Percentiles rank a stretch among this genome's conserved stretches.
Conservation (phyloP, 2,888 invertebrate species). For the Caradrina clavipalpis region DNA sequence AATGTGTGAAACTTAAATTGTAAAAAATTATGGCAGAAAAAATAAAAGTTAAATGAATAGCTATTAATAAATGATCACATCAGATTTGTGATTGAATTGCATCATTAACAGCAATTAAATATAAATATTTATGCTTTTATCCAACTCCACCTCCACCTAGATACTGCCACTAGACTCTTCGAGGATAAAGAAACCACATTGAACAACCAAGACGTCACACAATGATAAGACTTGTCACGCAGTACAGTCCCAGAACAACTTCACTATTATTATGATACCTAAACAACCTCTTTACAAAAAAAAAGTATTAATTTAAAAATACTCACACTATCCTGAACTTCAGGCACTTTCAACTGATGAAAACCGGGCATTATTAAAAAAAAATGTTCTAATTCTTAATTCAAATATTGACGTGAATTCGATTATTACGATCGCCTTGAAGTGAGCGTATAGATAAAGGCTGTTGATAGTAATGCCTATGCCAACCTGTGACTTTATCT, state of each 20-base stretch:
- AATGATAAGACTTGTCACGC: constrained; percentile 20
- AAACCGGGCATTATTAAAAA: constrained; percentile 61
- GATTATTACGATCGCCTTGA: constrained; percentile 71
- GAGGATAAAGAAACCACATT: constrained; percentile 2
- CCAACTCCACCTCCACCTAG: no score
- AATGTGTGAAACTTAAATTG: no score
- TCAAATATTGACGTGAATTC: constrained; percentile 58
- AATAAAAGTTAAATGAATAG: no score
- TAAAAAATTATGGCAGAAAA: no score
- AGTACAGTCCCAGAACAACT: constrained; percentile 55
- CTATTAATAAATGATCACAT: no score
- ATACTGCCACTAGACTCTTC: not conserved
- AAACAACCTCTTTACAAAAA: not conserved
- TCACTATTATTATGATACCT: constrained; percentile 65
- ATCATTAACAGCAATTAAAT: no score
- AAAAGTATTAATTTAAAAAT: not conserved
- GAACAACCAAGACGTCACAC: constrained; percentile 1
- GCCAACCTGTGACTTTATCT: constrained; percentile 58
- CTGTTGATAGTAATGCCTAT: constrained; percentile 53
- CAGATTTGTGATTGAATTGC: no score
- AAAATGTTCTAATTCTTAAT: constrained; percentile 36
- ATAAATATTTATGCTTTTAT: no score
- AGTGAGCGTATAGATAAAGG: constrained; percentile 72
- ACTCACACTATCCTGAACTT: constrained; percentile 76
- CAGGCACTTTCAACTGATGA: constrained; percentile 70